Evolutionary conservation across 1,140 invertebrate species (phyloP), one percentile per base, ranked within the genome.

Genomic region (Drosophila jambulina): DNA sequence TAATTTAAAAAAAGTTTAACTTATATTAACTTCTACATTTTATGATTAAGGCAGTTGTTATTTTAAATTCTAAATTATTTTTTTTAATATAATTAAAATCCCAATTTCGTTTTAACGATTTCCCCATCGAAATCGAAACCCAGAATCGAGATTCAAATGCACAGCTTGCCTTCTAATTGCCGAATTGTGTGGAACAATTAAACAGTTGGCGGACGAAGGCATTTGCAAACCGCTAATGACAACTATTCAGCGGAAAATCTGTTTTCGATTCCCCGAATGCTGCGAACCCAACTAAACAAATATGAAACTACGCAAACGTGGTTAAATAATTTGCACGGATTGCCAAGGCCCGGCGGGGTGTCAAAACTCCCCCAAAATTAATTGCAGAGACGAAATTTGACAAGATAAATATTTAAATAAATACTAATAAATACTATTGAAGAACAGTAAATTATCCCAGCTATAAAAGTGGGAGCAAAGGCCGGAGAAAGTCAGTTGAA

Each of bases 221-320:
- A 56, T 38, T 65, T 38, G 34, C 45, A 8, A 64, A 38, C 74
- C 61, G 62, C 74, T 77, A 77, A 77, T 77, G 75, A 77, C 75
- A 77, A 77, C 75, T 60, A 77, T 77, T 77, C 75, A 77, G 17
- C 56, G 34, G 29, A 42, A 76, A 76, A 77, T 77, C 71, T 60
- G 40, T 60, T 59, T 59, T 65, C 46, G 13, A 42, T 21, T 58
- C 53, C 45, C 43, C 43, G 23, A 49, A 13, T 23, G 32, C 29
- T 7, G 36, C 13, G 43, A 27, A 53, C 62, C 62, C 56, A 56
- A 67, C 54, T 77, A 68, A 59, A 13, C 25, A 77, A 77, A 77
- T 3, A 77, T 51, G 17, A 43, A 77, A 60, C 56, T 68, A 77
- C 72, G 48, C 56, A 77, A 67, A 68, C 25, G 27, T 53, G 40